Base-by-base conservation (phyloP, 2,797 vertebrate genomes). In the Eupleurogrammus muticus region DNA sequence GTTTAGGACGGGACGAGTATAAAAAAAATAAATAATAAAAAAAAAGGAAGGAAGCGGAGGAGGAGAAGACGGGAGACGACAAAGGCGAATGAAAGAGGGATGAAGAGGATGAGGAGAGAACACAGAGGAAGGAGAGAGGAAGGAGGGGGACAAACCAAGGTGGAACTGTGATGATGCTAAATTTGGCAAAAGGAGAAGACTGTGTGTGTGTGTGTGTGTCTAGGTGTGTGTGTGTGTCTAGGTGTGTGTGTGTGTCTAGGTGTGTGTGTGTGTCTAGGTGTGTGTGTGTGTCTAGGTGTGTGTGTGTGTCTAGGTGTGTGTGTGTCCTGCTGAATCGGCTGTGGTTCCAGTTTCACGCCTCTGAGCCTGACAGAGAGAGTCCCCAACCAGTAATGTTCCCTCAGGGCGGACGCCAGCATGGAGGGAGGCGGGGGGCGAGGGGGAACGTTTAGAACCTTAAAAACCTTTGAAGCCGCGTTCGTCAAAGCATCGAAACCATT, bases 131-230 rank as follows among this genome's bases (percentile, higher is more conserved):
- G 80, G 66, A 72, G 66, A 75, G 57, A 61, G 74, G 70, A 53
- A 61, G 65, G 47, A 56, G 66, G 72, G 87, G 90, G 91, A 93
- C 90, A 92, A 92, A 93, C 92, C 93, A 92, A 95, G 93, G 94
- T 93, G 90, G 93, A 96, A 95, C 93, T 95, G 86, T 93, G 94
- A 95, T 86, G 91, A 94, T 90, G 91, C 95, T 96, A 96, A 96
- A 96, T 95, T 95, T 94, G 94, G 95, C 92, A 93, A 95, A 95
- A 91, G 90, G 87, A 90, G 84, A 88, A 87, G 86, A 88, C 84
- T 90, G n/a, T 71, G 66, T 62, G 70, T 73, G 75, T 60, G 62
- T 60, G 72, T 47, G 57, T 70, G 58, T 36, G 42, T 47, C n/a
- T n/a, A n/a, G n/a, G 67, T 21, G 24, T 34, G 28, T 48, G 24